A percentile compares a stretch with the other conserved stretches of the same genome.
Evolutionary conservation across 2,113 vertebrate species (phyloP).

Genomic region (Cariama cristata): DNA sequence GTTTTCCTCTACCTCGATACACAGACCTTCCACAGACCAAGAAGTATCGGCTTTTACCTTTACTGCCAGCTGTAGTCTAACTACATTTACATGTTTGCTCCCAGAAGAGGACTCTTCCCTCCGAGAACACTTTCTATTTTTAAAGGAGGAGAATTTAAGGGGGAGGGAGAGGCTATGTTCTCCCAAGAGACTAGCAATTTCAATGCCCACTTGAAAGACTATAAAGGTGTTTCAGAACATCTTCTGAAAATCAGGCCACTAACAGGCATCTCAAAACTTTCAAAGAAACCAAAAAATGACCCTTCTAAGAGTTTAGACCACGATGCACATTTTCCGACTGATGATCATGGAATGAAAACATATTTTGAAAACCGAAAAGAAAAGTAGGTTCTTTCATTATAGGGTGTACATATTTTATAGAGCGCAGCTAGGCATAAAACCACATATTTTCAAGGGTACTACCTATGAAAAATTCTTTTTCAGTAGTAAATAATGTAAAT

Average conservation of each 20-base stretch:
- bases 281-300: slow-evolving; percentile 58
- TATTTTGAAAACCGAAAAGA: slow-evolving; percentile 51
- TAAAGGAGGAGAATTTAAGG: not conserved
- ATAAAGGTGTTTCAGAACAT: slow-evolving; percentile 55
- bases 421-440: slow-evolving; percentile 47
- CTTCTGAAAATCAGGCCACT: slow-evolving; percentile 26
- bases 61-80: not conserved
- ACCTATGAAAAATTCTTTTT: slow-evolving; percentile 43
- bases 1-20: not conserved
- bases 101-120: not conserved
- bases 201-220: slow-evolving; percentile 57
- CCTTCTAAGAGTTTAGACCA: slow-evolving; percentile 56
- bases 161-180: not conserved
- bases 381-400: slow-evolving; percentile 59
- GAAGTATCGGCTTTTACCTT: not conserved
- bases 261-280: slow-evolving; percentile 33
- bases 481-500: not conserved
- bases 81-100: not conserved
- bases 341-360: slow-evolving; percentile 58
- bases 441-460: slow-evolving; percentile 12
- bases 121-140: slow-evolving; percentile 25
- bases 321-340: slow-evolving; percentile 12
- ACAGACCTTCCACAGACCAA: not conserved
- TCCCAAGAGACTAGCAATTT: not conserved
- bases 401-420: slow-evolving; percentile 9